Base-by-base conservation (phyloP, 2,888 invertebrate genomes). In the Agrilus cyanescens region DNA sequence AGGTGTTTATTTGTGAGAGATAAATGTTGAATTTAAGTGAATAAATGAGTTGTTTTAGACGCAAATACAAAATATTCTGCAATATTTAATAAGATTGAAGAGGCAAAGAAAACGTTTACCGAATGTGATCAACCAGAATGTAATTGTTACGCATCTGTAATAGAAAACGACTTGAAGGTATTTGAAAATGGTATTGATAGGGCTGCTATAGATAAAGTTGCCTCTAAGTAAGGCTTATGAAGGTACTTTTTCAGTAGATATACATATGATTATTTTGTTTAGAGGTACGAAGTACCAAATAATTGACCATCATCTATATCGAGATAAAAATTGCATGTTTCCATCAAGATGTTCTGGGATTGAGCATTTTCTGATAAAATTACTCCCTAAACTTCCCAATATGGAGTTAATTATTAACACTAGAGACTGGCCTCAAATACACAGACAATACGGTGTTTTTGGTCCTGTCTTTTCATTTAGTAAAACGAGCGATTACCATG, bases 401-500 rank as follows among this genome's bases (percentile, higher is more conserved):
- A 77, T 85, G 70, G 95, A 96, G 62, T 67, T 96, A 46, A 72
- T 89, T 12, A 65, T 96, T 14, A 97, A 97, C 61, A 85, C 87
- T 0, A 75, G 90, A 45, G 96, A 96, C 67, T 94, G 90, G 84
- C 95, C 96, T 4, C 93, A 93, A 70, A 70, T 87, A 13, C 77
- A 78, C 51, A 72, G 68, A 50, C 67, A 72, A 41, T 79, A 76
- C 70, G 75, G 74, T 1, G 61, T 68, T 6, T 68, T 73, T 53
- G 75, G 79, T 25, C 95, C 96, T 12, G 78, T 96, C n/a, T 85
- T 96, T 62, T 96, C 95, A 3, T 97, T 97, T 63, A 95, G 95
- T 63, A 96, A 95, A 82, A 83, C 85, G 1, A 58, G 63, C 33
- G 81, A 88, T 30, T 87, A 89, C 66, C 74, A 75, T 63, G 97